Base-by-base conservation (phyloP, 2,888 invertebrate species). In the Galeopsomyia nigrocyanea region DNA sequence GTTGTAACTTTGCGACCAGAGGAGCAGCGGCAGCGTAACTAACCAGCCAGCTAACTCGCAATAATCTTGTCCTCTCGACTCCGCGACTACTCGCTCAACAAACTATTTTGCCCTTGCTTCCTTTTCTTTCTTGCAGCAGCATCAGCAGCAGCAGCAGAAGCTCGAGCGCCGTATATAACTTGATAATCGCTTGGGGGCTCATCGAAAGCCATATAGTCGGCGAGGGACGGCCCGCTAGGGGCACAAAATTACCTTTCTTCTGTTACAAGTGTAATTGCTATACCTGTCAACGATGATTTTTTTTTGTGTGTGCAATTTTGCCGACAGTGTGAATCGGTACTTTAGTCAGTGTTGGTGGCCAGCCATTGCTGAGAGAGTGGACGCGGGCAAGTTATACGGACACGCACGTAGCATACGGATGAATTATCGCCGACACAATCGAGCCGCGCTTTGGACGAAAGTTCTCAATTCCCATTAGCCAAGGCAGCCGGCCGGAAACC, bases 381-480 rank as follows among this genome's bases (percentile, higher is more conserved):
- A 17, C n/a, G 17, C n/a, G 55, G 61, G 49, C 7, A 51, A 17
- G 9, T 31, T 6, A 50, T 10, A 21, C 55, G 49, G 49, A 60
- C 67, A 64, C 67, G 68, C 60, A 65, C 63, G 60, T 65, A 74
- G 73, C 78, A 75, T 77, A 78, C 75, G 80, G 80, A 82, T 82
- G 81, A 83, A 83, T 83, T 82, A 83, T 84, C 81, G 79, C 77
- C 74, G 70, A 77, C 75, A 66, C 69, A 69, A 76, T 72, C 76
- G 77, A 22, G 77, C 78, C 78, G 77, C 80, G 58, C 16, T 16
- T 78, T 77, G 80, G 79, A 79, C 81, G 80, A 83, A 83, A 84
- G 80, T 84, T 84, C 82, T 82, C 81, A 80, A 84, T 83, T 84
- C 81, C 84, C 83, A 85, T 85, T 83, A 84, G 81, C 80, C 81